Evolutionary conservation across 2,113 vertebrate species (phyloP).

Genomic region (Willisornis vidua): DNA sequence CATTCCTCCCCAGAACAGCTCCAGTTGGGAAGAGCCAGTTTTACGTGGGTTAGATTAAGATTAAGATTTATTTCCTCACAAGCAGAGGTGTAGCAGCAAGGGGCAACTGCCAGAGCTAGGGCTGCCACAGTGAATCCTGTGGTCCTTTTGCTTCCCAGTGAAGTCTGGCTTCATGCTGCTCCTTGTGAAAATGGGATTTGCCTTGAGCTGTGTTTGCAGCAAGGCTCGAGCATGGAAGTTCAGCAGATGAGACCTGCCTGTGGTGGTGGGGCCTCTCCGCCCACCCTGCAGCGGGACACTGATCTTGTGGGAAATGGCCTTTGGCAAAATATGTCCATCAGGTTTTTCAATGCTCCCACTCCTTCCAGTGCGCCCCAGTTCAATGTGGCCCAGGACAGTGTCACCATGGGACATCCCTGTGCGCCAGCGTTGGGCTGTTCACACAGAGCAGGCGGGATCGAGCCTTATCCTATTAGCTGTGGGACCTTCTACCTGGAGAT

Average conservation of each 20-base stretch:
- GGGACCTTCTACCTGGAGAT: constrained; percentile 69
- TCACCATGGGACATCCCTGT: neutral
- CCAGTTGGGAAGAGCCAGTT: neutral
- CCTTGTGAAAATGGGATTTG: neutral
- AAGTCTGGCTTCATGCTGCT: neutral
- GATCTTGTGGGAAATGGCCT: neutral
- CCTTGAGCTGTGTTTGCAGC: neutral
- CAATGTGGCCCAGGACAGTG: accelerated
- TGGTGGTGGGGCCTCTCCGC: neutral
- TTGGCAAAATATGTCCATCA: neutral
- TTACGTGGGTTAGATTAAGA: neutral
- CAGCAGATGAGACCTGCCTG: neutral
- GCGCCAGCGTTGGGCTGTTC: neutral
- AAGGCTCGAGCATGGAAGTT: neutral
- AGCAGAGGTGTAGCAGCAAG: neutral
- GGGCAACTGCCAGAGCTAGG: neutral
- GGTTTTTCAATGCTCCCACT: neutral
- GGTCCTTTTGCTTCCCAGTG: neutral
- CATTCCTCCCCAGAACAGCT: neutral
- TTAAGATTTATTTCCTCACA: neutral
- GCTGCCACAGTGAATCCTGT: neutral
- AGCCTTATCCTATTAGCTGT: neutral
- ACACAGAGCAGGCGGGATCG: neutral
- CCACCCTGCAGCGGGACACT: accelerated
- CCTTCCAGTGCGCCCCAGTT: neutral